Conservation (phyloP, 2,888 invertebrate species). For the Melanostoma mellinum region DNA sequence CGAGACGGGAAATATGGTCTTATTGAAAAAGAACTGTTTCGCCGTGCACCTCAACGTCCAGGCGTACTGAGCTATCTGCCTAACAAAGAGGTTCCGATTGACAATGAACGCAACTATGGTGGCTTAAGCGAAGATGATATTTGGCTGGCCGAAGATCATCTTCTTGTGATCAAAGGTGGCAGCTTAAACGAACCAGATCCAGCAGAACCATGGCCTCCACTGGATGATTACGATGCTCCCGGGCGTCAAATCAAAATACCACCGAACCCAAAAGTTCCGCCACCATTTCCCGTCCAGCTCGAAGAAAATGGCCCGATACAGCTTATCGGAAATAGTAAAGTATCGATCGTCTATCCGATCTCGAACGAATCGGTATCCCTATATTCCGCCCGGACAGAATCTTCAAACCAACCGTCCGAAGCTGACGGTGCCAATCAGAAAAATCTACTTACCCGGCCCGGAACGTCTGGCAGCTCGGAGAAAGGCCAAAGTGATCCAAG, state of each 20-base stretch:
- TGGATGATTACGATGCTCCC: slow-evolving; percentile 92
- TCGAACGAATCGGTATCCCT: slow-evolving; percentile 88
- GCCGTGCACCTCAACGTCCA: slow-evolving; percentile 87
- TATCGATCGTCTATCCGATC: slow-evolving; percentile 83
- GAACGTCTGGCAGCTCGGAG: slow-evolving; percentile 79
- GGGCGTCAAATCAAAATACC: slow-evolving; percentile 93
- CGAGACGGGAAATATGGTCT: slow-evolving; percentile 95
- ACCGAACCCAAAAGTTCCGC: slow-evolving; percentile 91
- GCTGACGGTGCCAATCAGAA: slow-evolving; percentile 78
- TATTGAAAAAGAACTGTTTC: slow-evolving; percentile 92
- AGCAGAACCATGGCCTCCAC: slow-evolving; percentile 88
- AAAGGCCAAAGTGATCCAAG: slow-evolving; percentile 75
- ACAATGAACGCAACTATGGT: slow-evolving; percentile 90
- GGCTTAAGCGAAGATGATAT: slow-evolving; percentile 93
- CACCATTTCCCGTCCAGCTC: slow-evolving; percentile 96
- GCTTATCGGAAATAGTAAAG: slow-evolving; percentile 90
- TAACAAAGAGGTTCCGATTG: slow-evolving; percentile 91
- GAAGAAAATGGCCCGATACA: slow-evolving; percentile 92
- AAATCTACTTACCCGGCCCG: slow-evolving; percentile 86
- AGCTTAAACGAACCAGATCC: slow-evolving; percentile 83
- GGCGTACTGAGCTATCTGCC: slow-evolving; percentile 91
- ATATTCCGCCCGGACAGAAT: slow-evolving; percentile 83
- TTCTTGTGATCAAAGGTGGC: slow-evolving; percentile 92
- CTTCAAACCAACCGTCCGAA: slow-evolving; percentile 77
- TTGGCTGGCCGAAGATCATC: slow-evolving; percentile 94